Percentiles rank a stretch among this genome's conserved stretches.
Conservation (phyloP, 1,140 invertebrate species). For the Bilobella aurantiaca region DNA sequence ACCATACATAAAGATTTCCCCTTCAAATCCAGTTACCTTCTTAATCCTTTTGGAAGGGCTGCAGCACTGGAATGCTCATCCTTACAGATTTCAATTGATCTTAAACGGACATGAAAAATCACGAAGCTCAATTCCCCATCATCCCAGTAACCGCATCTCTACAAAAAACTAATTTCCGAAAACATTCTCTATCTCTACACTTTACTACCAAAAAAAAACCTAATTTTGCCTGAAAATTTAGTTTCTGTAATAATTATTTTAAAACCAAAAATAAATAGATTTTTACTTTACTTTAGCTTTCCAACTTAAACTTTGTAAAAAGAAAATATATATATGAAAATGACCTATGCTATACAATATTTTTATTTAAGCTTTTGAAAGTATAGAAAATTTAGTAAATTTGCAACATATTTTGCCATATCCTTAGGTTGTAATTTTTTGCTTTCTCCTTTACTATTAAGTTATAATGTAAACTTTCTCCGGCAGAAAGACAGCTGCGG, state of each 20-base stretch:
- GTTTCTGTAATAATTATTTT: not conserved
- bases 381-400: too few relatives aligned
- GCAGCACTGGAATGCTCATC: not conserved
- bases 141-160: not conserved
- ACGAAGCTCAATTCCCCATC: slow-evolving; percentile 4
- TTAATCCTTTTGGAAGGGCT: slow-evolving; percentile 1
- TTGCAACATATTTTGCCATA: too few relatives aligned
- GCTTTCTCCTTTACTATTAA: too few relatives aligned
- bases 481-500: too few relatives aligned
- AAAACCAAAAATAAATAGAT: not conserved
- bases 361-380: too few relatives aligned
- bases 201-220: not conserved
- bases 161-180: not conserved
- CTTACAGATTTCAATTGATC: slow-evolving; percentile 12
- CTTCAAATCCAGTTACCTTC: slow-evolving; percentile 4
- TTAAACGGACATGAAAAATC: slow-evolving; percentile 23
- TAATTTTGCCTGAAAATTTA: not conserved
- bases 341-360: too few relatives aligned
- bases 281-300: not conserved
- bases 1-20: not conserved
- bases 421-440: too few relatives aligned
- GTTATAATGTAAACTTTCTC: too few relatives aligned
- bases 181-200: too few relatives aligned
- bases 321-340: too few relatives aligned
- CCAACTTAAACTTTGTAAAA: not conserved